phyloP scores from a whole-genome alignment of 1,140 invertebrate species.

The Cyphomyrmex costatus region DNA sequence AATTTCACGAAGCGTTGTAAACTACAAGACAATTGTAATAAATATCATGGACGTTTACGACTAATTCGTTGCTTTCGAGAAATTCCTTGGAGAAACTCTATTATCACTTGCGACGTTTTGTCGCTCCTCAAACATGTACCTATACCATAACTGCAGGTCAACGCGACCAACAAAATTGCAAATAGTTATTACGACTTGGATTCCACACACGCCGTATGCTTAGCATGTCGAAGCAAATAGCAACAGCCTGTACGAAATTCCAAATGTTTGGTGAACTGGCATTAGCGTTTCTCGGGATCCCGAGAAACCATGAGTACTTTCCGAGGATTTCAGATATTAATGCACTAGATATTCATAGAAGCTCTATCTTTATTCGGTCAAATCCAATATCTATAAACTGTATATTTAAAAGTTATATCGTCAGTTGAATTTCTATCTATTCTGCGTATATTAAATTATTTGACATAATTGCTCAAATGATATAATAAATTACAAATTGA shows the following conservation, averaged over 20 bases:
- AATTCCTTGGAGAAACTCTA: neutral
- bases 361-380: neutral
- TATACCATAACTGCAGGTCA: constrained; percentile 1
- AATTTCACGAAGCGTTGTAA: neutral
- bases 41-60: neutral
- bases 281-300: constrained; percentile 17
- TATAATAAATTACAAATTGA: neutral
- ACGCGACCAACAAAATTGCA: constrained; percentile 12
- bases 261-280: constrained; percentile 14
- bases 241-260: constrained; percentile 36
- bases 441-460: neutral
- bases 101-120: constrained; percentile 13
- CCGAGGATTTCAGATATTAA: constrained; percentile 36
- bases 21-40: neutral
- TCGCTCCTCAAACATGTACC: constrained; percentile 1
- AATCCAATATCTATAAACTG: neutral
- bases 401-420: neutral
- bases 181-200: constrained; percentile 50
- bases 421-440: neutral
- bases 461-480: neutral
- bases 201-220: constrained; percentile 10
- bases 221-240: constrained; percentile 37
- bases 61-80: neutral
- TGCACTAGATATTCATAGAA: constrained; percentile 9
- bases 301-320: constrained; percentile 24